Percentiles rank a stretch among this genome's conserved stretches.
Evolutionary conservation across 2,888 invertebrate species (phyloP).

Genomic region (Heliothis peltigera): DNA sequence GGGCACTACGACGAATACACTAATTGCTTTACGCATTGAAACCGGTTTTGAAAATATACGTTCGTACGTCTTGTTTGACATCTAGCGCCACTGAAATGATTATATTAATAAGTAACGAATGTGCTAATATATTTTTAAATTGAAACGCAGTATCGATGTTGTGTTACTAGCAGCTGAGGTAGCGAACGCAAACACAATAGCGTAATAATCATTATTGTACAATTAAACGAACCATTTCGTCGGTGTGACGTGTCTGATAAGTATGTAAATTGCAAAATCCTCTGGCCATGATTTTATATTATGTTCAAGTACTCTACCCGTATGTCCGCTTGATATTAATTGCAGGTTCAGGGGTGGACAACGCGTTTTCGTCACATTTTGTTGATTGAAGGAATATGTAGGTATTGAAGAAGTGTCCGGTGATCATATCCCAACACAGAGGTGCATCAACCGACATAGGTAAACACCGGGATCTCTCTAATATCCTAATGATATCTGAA

Average conservation of each 20-base stretch:
- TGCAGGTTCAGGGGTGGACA: neutral
- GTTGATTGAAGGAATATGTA: too few relatives aligned
- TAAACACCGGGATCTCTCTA: too few relatives aligned
- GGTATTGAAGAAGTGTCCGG: too few relatives aligned
- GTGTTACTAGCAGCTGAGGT: conserved; percentile 16
- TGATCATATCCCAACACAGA: too few relatives aligned
- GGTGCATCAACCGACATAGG: too few relatives aligned
- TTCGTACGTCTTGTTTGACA: conserved; percentile 8
- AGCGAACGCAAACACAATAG: conserved; percentile 37
- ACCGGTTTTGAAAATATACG: conserved; percentile 31
- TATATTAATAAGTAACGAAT: conserved; percentile 7
- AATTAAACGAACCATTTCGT: conserved; percentile 35
- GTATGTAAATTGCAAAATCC: conserved; percentile 33
- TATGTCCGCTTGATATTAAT: conserved; percentile 12
- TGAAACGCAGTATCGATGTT: conserved; percentile 1
- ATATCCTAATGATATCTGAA: neutral
- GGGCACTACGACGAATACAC: conserved; percentile 20
- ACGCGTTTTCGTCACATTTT: too few relatives aligned
- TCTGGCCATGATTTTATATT: conserved; percentile 35
- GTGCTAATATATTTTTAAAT: conserved; percentile 38
- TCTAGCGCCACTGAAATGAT: conserved; percentile 7
- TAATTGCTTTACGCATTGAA: conserved; percentile 36
- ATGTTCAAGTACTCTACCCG: conserved; percentile 23
- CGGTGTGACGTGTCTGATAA: conserved; percentile 31
- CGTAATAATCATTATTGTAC: conserved; percentile 44